Percentiles rank a stretch among this genome's conserved stretches.
Evolutionary conservation across 2,113 vertebrate species (phyloP).

Genomic region (Anas platyrhynchos): DNA sequence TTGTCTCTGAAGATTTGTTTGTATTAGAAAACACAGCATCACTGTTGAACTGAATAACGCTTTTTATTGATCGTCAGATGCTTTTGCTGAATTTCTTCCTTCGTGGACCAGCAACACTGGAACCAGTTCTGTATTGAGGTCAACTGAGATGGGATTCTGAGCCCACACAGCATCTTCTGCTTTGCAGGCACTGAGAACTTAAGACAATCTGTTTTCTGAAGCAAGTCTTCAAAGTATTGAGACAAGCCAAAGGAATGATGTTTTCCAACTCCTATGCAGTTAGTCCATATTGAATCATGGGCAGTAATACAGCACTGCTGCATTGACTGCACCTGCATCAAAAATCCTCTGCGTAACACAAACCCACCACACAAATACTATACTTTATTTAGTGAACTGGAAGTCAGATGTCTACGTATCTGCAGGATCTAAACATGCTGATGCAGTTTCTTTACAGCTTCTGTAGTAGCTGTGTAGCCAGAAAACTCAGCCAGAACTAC

Average conservation of each 20-base stretch:
- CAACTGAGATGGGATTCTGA: neutral
- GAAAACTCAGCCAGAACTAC: neutral
- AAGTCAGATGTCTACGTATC: neutral
- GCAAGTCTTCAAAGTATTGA: neutral
- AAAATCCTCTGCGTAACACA: neutral
- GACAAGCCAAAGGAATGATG: neutral
- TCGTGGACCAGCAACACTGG: neutral
- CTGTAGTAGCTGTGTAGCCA: neutral
- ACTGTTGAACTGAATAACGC: neutral
- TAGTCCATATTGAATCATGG: neutral
- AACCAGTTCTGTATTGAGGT: neutral
- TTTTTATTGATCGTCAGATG: neutral
- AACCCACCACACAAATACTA: neutral
- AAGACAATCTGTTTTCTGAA: neutral
- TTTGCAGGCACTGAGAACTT: neutral
- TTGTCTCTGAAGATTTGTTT: neutral
- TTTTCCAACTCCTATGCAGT: neutral
- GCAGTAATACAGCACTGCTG: neutral
- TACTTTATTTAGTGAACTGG: neutral
- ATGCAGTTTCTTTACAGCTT: neutral
- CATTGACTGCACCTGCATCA: neutral
- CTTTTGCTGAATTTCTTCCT: neutral
- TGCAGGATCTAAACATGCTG: neutral
- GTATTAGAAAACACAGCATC: neutral
- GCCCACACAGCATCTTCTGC: neutral